Percentiles rank a stretch among this genome's conserved stretches.
phyloP scores from a whole-genome alignment of 2,888 invertebrate species.

The Torymus aiolomorphi region DNA sequence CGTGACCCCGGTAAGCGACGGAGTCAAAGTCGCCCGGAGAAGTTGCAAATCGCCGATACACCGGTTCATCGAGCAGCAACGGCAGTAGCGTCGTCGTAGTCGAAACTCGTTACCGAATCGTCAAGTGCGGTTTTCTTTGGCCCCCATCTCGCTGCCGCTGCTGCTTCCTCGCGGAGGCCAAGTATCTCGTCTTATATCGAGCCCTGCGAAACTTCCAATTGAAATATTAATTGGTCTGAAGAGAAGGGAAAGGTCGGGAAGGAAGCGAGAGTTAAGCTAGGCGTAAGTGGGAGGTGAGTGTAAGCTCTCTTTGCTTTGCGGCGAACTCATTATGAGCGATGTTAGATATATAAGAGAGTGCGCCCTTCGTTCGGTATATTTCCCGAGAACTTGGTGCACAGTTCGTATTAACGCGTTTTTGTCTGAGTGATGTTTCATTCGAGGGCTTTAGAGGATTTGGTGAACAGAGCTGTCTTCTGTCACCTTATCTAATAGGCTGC shows the following conservation, averaged over 20 bases:
- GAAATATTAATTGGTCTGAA: slow-evolving; percentile 71
- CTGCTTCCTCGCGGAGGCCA: background rate
- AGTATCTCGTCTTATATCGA: slow-evolving; percentile 49
- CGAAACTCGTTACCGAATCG: slow-evolving; percentile 56
- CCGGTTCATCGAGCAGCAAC: slow-evolving; percentile 36
- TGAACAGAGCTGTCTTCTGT: no score
- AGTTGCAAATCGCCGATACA: slow-evolving; percentile 55
- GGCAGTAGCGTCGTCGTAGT: background rate
- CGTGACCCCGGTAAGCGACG: background rate
- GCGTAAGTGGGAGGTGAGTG: background rate
- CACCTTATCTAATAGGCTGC: no score
- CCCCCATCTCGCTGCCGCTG: background rate
- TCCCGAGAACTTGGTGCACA: no score
- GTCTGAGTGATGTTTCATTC: no score
- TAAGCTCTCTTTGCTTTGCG: no score
- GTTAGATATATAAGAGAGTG: no score
- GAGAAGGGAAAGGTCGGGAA: background rate
- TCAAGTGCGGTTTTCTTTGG: slow-evolving; percentile 54
- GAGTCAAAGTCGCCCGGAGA: background rate
- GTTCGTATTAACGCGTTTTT: no score
- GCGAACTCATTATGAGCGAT: no score
- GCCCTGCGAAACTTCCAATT: slow-evolving; percentile 66
- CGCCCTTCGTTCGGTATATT: no score
- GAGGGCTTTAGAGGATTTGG: no score
- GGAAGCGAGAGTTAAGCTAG: background rate